Evolutionary conservation across 2,888 invertebrate species (phyloP), one percentile per base, ranked within the genome.

Genomic region (Tenthredo livida): DNA sequence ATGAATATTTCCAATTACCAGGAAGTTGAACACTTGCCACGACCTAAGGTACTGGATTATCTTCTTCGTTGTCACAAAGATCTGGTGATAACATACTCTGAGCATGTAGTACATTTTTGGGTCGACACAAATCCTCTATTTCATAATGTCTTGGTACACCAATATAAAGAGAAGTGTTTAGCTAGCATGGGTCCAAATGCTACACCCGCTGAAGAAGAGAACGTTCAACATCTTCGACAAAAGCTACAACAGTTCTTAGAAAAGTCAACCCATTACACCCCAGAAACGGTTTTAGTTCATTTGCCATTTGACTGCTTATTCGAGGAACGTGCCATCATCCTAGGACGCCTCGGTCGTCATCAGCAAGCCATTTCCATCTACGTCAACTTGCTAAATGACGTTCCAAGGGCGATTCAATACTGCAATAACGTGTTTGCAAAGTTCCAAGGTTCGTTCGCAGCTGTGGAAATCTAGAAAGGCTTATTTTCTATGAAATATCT

Each of bases 311-410:
- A 98, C 89, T 95, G 95, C 85, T 94, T 99, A 90, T 96, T 97
- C 90, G 98, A 99, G 92, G 99, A 99, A 93, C 95, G 98, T 86
- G 99, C 99, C 0, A 95, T 99, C n/a, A 96, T 99, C 86, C 94
- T 99, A 67, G 99, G 99, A 0, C 96, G 97, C 89, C 94, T 99
- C 37, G 98, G 98, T 0, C 95, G 97, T 87, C 99, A 99, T 92
- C 98, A 98, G 90, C 97, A 98, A 92, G 98, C 98, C 0, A 94
- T 99, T 75, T 96, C 97, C 0, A 98, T 99, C 90, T 99, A 99
- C 92, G 96, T 99, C 29, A 97, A 97, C 90, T 96, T 98, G 50
- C 94, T 99, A 85, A 94, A 98, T 65, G 97, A 99, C 92, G 95
- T 97, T 0, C 94, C 96, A 5, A 96, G 96, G 91, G 99, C 99